Evolutionary conservation across 1,140 invertebrate species (phyloP).

Genomic region (Mya arenaria): DNA sequence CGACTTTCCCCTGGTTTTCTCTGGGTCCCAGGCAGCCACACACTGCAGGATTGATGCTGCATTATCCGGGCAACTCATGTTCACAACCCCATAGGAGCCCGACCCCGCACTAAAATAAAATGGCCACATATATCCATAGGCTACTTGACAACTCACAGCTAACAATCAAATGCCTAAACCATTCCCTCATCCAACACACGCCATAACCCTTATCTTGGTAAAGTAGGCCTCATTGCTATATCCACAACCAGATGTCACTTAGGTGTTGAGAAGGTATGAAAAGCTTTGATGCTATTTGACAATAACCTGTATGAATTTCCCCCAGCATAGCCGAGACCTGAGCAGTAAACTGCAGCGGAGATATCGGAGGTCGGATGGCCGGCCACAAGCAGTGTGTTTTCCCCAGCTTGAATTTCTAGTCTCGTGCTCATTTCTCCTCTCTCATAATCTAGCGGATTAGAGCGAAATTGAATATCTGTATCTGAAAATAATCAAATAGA

Average conservation of each 20-base stretch:
- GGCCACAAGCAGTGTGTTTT: not conserved
- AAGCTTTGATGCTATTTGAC: no score
- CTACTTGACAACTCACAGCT: no score
- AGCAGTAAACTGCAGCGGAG: slow-evolving; percentile 37
- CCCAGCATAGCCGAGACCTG: slow-evolving; percentile 22
- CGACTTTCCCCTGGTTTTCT: slow-evolving; percentile 1
- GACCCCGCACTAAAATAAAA: not conserved
- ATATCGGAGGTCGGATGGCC: not conserved
- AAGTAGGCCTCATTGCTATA: no score
- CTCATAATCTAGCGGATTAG: not conserved
- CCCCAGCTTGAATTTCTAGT: slow-evolving; percentile 1
- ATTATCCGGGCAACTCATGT: slow-evolving; percentile 12
- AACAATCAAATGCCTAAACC: no score
- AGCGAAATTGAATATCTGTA: not conserved
- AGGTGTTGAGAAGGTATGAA: no score
- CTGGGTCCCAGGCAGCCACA: slow-evolving; percentile 32
- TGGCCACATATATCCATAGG: no score
- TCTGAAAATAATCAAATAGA: no score
- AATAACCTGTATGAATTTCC: slow-evolving; percentile 1
- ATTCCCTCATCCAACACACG: no score
- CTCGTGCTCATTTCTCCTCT: not conserved
- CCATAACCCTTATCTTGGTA: no score
- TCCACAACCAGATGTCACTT: no score
- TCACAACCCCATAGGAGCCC: slow-evolving; percentile 13
- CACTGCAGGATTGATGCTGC: slow-evolving; percentile 34